Evolutionary conservation across 2,888 invertebrate species (phyloP), one percentile per base, ranked within the genome.

Genomic region (Exephanes ischioxanthus): DNA sequence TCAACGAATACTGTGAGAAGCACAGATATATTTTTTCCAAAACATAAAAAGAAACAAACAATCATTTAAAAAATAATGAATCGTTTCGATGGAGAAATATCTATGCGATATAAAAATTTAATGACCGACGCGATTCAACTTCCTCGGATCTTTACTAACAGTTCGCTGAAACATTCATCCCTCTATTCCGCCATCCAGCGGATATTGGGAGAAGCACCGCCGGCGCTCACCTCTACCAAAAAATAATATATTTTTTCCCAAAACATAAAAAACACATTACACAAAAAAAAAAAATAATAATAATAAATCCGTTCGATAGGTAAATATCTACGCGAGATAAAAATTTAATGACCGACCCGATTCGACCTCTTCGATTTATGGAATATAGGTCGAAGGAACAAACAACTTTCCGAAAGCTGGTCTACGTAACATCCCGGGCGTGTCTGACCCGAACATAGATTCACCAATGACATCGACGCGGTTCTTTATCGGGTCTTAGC

Each of bases 101-200:
- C 30, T 30, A 26, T 58, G 1, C 55, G 55, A 58, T 14, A 53
- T 53, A 53, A n/a, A 53, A 53, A 53, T 53, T 53, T 16, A 19
- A 53, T 53, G 51, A n/a, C n/a, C 6, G 4, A 30, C 30, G 5
- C 4, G 30, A 30, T 30, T 30, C 30, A 51, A 66, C 63, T 63
- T 58, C 37, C 41, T 71, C 76, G 30, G 51, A 37, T 70, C 61
- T n/a, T 63, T 41, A 51, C 75, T 63, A 68, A 81, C 68, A 81
- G 37, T 75, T 75, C 75, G 48, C 41, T 61, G 6, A 55, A 61
- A 16, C 51, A 48, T 79, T 61, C 51, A 16, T 58, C 61, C 73
- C 45, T 58, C 16, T 5, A n/a, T 63, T 22, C 14, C 58, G n/a
- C 45, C 26, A 22, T n/a, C 16, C 22, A 14, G 22, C n/a, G 22